A percentile compares a stretch with the other conserved stretches of the same genome.
Conservation (phyloP, 2,113 vertebrate species). For the Sterrhoptilus dennistouni region DNA sequence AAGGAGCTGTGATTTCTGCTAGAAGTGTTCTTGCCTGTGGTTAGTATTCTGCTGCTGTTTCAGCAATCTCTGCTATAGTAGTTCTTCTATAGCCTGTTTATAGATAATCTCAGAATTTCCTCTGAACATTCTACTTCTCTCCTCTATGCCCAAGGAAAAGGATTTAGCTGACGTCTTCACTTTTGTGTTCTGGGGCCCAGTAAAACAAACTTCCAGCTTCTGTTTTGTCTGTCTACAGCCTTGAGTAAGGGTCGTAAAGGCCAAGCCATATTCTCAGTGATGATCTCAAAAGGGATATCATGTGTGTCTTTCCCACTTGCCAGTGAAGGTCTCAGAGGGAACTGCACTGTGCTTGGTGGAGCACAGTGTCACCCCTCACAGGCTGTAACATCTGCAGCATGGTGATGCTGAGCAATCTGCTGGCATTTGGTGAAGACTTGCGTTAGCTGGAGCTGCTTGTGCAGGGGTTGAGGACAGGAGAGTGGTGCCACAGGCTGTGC, state of each 20-base stretch:
- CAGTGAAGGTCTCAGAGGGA: not conserved
- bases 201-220: not conserved
- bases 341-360: rapidly evolving
- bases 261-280: not conserved
- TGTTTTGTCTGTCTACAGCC: not conserved
- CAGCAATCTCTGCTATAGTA: not conserved
- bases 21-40: not conserved
- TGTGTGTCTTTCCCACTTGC: not conserved
- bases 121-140: not conserved
- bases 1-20: not conserved
- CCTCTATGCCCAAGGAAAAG: not conserved
- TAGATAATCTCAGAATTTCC: not conserved
- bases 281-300: not conserved
- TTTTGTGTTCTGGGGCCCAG: not conserved
- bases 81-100: not conserved
- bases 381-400: not conserved
- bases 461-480: not conserved
- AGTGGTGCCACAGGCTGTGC: not conserved
- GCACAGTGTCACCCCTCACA: not conserved
- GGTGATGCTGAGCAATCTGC: not conserved
- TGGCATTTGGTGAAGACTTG: not conserved
- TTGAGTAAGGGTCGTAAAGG: not conserved
- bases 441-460: not conserved
- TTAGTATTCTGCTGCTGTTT: not conserved
- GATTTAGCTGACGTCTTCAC: not conserved